Evolutionary conservation across 2,888 invertebrate species (phyloP), one percentile per base, ranked within the genome.

Genomic region (Drosophila mercatorum): DNA sequence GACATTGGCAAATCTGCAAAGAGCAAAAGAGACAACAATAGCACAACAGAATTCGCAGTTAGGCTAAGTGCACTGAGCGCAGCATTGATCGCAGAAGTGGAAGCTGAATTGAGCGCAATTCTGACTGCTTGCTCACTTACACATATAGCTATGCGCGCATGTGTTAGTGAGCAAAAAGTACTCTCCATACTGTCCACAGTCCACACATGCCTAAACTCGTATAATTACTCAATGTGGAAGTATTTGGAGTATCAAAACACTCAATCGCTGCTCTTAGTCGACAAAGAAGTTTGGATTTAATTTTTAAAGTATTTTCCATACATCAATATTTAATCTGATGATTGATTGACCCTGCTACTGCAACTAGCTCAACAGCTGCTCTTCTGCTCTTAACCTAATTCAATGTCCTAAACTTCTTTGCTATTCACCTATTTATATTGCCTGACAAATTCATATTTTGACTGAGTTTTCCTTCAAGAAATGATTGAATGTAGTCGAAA

Each of bases 401-500:
- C 28, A 47, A 47, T 47, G 14, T 47, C 8, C 14, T 2, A 14
- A 14, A 4, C 14, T 8, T 14, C 14, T 28, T 47, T 14, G n/a
- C 47, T 49, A n/a, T 28, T 47, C 6, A 8, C 34, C 51, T 51
- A 17, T 36, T 52, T 52, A 52, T 38, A 26, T 14, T 5, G n/a
- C n/a, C 11, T 41, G 40, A 28, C 26, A 53, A 55, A 55, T 55
- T 22, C 52, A 52, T 52, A 38, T 26, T 52, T 38, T 51, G 17
- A 31, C 51, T 57, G 31, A 66, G 58, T 52, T 78, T 68, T 59
- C 3, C 44, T 17, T n/a, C 17, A 8, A 34, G 26, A 68, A 82
- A 80, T 83, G 83, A 83, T 83, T 85, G 81, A 85, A 81, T 80
- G 70, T 67, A 66, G 72, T 80, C 80, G 72, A 81, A 72, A 78